A percentile compares a stretch with the other conserved stretches of the same genome.
Conservation (phyloP, 2,113 vertebrate genomes). For the Semicossyphus pulcher region DNA sequence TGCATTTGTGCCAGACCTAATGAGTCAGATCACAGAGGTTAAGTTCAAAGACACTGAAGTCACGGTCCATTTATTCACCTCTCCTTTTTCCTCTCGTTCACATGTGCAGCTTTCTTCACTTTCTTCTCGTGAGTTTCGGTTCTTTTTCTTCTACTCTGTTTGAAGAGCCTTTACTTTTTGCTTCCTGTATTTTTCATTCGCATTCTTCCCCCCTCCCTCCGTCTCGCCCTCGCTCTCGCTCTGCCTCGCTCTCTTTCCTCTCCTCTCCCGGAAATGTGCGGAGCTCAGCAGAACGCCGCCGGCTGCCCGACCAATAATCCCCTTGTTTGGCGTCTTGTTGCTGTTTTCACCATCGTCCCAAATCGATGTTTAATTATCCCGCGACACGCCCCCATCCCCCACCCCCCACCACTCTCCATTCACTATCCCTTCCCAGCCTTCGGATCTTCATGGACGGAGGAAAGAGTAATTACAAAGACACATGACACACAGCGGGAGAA, state of each 20-base stretch:
- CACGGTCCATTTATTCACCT: constrained; percentile 28
- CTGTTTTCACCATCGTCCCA: constrained; percentile 72
- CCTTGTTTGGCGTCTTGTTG: constrained; percentile 62
- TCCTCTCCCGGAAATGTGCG: constrained; percentile 29
- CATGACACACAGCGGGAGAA: constrained; percentile 13
- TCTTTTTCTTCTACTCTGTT: background rate
- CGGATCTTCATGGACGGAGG: constrained; percentile 30
- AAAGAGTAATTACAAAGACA: constrained; percentile 58
- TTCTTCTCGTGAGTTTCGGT: background rate
- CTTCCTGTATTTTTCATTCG: background rate
- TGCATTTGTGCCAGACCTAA: constrained; percentile 52
- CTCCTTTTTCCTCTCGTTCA: background rate
- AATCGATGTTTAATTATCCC: constrained; percentile 82
- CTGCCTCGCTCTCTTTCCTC: constrained; percentile 7
- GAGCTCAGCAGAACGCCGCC: constrained; percentile 58
- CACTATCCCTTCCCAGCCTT: constrained; percentile 10
- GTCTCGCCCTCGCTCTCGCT: background rate
- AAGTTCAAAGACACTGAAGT: constrained; percentile 60
- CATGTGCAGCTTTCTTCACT: background rate
- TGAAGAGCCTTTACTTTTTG: background rate
- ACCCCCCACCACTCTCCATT: background rate
- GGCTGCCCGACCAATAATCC: constrained; percentile 57
- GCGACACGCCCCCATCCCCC: constrained; percentile 15
- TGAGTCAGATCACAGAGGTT: constrained; percentile 61
- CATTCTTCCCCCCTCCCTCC: background rate